Evolutionary conservation across 1,140 invertebrate species (phyloP), one percentile per base, ranked within the genome.

Genomic region (Oedothorax gibbosus): DNA sequence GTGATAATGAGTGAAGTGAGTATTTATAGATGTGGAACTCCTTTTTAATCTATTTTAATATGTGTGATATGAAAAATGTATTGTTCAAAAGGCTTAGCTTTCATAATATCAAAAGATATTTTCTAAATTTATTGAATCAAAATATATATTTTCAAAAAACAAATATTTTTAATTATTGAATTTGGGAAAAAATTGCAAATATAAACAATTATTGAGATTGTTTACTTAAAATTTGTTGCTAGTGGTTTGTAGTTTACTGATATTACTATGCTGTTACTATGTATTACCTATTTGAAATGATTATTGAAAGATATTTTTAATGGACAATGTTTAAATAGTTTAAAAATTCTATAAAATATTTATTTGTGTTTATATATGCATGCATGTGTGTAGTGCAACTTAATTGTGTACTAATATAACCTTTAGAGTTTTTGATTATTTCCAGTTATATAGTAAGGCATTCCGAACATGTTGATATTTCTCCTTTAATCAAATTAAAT

Each of bases 1-100:
- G 78, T 81, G 78, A 81, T 81, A 81, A 81, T 15, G 68, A 18
- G 49, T 35, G 35, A 35, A 56, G 64, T 68, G 50, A 20, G 53
- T 54, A 35, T 51, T 79, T 54, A 49, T 54, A 51, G 6, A 65
- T 79, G 60, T 77, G 21, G 10, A 20, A 20, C 50, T 35, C 49
- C 21, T 54, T 66, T 79, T 79, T 21, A 53, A 54, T 79, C 20
- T 66, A 49, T 77, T 56, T 49, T 62, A 62, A 35, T 77, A 50
- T 77, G 54, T 79, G 77, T 79, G 77, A 79, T 68, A 71, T 10
- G 69, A 20, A 71, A 71, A 18, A 20, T 53, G 51, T 18, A 53
- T 71, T 71, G n/a, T 60, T 71, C 50, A 50, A 11, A 10, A 18
- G 11, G 50, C 54, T 11, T n/a, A 15, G 14, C 68, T 66, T 53